Conservation (phyloP, 2,797 vertebrate species). For the Xiphophorus birchmanni region DNA sequence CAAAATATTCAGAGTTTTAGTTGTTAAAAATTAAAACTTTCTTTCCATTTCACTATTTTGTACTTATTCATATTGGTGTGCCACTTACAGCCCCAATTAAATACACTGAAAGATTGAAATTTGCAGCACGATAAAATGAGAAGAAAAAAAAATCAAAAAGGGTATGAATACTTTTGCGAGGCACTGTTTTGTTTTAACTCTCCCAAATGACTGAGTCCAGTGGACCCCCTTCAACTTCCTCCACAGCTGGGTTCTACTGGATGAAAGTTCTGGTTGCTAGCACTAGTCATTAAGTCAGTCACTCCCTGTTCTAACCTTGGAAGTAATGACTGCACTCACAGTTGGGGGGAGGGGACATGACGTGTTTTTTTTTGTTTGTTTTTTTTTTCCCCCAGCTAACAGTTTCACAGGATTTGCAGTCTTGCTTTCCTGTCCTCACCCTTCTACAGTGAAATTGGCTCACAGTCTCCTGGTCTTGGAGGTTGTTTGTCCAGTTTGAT, state of each 20-base stretch:
- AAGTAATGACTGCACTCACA: constrained; percentile 64
- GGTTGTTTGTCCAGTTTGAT: constrained; percentile 73
- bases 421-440: constrained; percentile 56
- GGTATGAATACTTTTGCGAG: not conserved
- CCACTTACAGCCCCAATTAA: not conserved
- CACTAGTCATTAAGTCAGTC: constrained; percentile 17
- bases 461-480: constrained; percentile 59
- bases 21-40: not conserved
- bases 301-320: constrained; percentile 53
- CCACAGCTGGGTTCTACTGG: constrained; percentile 36
- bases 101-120: not conserved
- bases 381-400: constrained; percentile 28
- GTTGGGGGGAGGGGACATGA: constrained; percentile 56
- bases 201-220: constrained; percentile 18
- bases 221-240: constrained; percentile 1
- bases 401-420: constrained; percentile 45
- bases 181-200: constrained; percentile 12
- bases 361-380: constrained; percentile 6
- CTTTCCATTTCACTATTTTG: not conserved
- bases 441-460: constrained; percentile 57
- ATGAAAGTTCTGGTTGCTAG: constrained; percentile 55
- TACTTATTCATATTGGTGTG: not conserved
- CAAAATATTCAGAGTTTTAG: not conserved
- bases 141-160: not conserved
- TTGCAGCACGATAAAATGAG: not conserved